Percentiles rank a stretch among this genome's conserved stretches.
These are phyloP conservation scores for Hestina assimilis DNA, from an alignment of 1,140 invertebrate species.

Conservation along the genomic window DNA sequence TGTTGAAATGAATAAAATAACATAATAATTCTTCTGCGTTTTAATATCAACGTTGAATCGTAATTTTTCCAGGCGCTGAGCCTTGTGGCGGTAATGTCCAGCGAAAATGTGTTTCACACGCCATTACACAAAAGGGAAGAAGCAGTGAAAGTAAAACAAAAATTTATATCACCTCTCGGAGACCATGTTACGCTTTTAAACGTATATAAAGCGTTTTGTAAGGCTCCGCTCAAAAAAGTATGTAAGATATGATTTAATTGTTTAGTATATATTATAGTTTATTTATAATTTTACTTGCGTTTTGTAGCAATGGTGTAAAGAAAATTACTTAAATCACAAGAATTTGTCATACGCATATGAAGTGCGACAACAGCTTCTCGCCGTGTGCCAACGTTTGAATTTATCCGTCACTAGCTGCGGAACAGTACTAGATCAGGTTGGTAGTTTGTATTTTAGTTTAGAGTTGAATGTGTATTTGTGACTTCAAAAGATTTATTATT, in stretches of 20 bases:
- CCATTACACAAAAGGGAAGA: conserved; percentile 82
- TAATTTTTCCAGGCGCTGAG: conserved; percentile 74
- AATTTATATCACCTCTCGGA: conserved; percentile 92
- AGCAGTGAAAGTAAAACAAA: conserved; percentile 83
- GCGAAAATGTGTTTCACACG: conserved; percentile 81
- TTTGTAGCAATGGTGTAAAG: conserved; percentile 90
- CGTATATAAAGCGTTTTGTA: conserved; percentile 89
- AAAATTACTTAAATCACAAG: conserved; percentile 92
- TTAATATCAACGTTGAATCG: conserved; percentile 8
- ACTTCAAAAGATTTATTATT: too few relatives aligned
- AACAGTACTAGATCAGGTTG: conserved; percentile 82
- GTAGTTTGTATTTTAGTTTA: too few relatives aligned
- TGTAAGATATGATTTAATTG: conserved; percentile 7
- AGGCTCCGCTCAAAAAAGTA: conserved; percentile 86
- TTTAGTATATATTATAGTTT: background rate
- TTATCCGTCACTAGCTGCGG: conserved; percentile 87
- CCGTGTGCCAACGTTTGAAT: conserved; percentile 86
- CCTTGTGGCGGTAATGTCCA: conserved; percentile 80
- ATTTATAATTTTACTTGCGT: background rate
- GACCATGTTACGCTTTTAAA: conserved; percentile 96
- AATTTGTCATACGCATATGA: conserved; percentile 91
- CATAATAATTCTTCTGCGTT: conserved; percentile 1
- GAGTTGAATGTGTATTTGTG: too few relatives aligned
- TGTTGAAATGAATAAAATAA: background rate
- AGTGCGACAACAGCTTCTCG: conserved; percentile 89